Base-by-base conservation (phyloP, 2,888 invertebrate species). In the Drosophila flavopinicola region DNA sequence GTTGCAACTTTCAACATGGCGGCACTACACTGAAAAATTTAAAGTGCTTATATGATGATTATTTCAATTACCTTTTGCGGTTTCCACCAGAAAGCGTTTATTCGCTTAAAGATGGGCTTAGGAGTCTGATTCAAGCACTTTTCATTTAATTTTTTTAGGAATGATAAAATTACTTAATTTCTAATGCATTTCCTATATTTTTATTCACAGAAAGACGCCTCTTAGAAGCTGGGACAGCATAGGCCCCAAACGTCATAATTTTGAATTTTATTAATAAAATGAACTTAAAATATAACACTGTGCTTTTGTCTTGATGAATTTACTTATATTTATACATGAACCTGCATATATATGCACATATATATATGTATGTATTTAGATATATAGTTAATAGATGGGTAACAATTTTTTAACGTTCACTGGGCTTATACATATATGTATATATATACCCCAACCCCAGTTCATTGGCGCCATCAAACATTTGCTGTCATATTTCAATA, bases 81-180 rank as follows among this genome's bases (percentile, higher is more conserved):
- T 92, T 92, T 92, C 91, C 92, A 90, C 91, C 91, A 89, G 91
- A 92, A 89, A 88, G 83, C 78, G 78, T 56, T 69, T 47, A 44
- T 57, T 33, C 66, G 72, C 83, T 88, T 90, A 80, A 86, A 45
- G 91, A 90, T 89, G 91, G 91, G 42, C 77, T 80, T 80, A 89
- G 88, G 77, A 69, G 90, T 90, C 91, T 91, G 91, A 91, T 65
- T n/a, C 10, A 42, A 39, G 38, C 49, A 53, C 20, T 59, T 42
- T 23, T 11, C 6, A 13, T 23, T 13, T 13, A 23, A 6, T 20
- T 29, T 27, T 2, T 6, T n/a, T 7, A 5, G 4, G 39, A 17
- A 5, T 13, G 15, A 38, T 3, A 30, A 4, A 1, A 15, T 13
- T 0, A 6, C 11, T 23, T n/a, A n/a, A n/a, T 15, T 32, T 30